Evolutionary conservation across 1,140 invertebrate genomes (phyloP).

Genomic region (Pararge aegeria): DNA sequence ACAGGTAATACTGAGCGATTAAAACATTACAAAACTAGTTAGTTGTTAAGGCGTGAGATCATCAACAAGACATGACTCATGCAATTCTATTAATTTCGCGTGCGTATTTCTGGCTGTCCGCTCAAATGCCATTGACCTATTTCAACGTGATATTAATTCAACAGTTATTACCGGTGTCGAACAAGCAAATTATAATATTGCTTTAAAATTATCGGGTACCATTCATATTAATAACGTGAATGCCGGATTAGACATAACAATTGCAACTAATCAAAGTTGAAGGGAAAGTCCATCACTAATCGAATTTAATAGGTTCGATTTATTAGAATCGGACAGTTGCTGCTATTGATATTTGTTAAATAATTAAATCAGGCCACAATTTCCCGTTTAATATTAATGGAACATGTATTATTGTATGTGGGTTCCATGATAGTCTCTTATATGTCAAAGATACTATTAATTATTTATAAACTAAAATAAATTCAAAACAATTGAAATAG

Average conservation of each 20-base stretch:
- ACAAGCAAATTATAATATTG: constrained; percentile 16
- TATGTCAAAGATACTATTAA: too few relatives aligned
- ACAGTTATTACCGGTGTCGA: constrained; percentile 18
- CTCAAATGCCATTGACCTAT: constrained; percentile 59
- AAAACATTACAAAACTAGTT: constrained; percentile 16
- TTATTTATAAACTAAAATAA: too few relatives aligned
- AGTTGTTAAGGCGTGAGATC: constrained; percentile 31
- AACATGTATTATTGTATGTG: neutral
- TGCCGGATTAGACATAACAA: constrained; percentile 14
- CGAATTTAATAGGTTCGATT: constrained; percentile 11
- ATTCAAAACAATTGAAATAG: too few relatives aligned
- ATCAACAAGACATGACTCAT: constrained; percentile 33
- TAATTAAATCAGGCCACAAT: neutral
- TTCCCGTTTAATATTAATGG: neutral
- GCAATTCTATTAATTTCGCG: constrained; percentile 41
- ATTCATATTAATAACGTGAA: constrained; percentile 21
- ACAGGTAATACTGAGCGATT: constrained; percentile 20
- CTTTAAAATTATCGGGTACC: constrained; percentile 6
- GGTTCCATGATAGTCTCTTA: too few relatives aligned
- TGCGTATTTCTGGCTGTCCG: constrained; percentile 35
- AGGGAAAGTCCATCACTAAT: constrained; percentile 18
- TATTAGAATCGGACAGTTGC: neutral
- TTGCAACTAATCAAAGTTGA: constrained; percentile 8
- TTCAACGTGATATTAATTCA: constrained; percentile 28
- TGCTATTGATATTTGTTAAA: constrained; percentile 2